Evolutionary conservation across 2,888 invertebrate genomes (phyloP), one percentile per base, ranked within the genome.

Genomic region (Leptopterna dolabrata): DNA sequence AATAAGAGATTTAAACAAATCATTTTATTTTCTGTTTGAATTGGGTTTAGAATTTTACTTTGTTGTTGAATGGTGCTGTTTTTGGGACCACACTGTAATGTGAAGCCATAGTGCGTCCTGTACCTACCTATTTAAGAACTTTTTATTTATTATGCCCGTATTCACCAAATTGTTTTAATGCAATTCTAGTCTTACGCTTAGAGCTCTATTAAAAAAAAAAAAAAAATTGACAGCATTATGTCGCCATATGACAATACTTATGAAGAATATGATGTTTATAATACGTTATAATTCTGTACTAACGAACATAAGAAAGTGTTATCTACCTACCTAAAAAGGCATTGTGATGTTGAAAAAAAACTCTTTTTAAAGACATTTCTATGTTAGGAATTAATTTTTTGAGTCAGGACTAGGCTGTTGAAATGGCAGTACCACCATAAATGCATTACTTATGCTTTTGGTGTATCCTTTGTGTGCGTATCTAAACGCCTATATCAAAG

Each of bases 161-260:
- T 51, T 51, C 51, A 51, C 51, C 51, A n/a, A n/a, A n/a, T n/a
- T n/a, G n/a, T n/a, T 51, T 63, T 63, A 24, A 11, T 13, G 63
- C 63, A 63, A n/a, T 63, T 63, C 63, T 63, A 63, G 63, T 63
- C 63, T 63, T 63, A 63, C 24, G 63, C 63, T 63, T 63, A 63
- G 63, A 63, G 63, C 63, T 63, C 24, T 63, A 63, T 7, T 63
- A 24, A 11, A 19, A 63, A 63, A 27, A 9, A 24, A 11, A 19
- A 63, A 63, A 27, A 9, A 24, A 24, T 63, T 63, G 63, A 63
- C 63, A 27, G 27, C 19, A 63, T 63, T 24, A 63, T 63, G 63
- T 63, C 27, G 24, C 63, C 9, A 55, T 55, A 3, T 63, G 63
- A 63, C 63, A 63, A 63, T 63, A 63, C 13, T 63, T 63, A 27